Evolutionary conservation across 2,113 vertebrate genomes (phyloP), one percentile per base, ranked within the genome.

Genomic region (Rhadina sibilatrix): DNA sequence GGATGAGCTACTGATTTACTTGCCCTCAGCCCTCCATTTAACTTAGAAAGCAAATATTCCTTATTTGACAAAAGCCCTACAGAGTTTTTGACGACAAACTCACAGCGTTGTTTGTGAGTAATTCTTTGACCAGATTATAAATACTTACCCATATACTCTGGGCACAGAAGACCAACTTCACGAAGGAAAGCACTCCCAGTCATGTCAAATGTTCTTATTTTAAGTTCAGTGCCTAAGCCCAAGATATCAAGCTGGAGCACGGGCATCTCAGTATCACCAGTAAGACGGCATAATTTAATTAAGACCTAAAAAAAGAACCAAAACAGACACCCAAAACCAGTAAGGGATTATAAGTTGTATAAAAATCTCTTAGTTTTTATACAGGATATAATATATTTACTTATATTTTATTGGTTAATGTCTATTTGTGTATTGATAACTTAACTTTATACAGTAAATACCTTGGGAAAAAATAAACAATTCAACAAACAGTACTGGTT

Each of bases 131-230:
- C 8, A 85, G 24, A 47, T 44, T 65, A 72, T n/a, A 95, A 60
- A 94, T 80, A 87, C 97, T 97, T 97, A 99, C 99, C 99, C 84
- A 98, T 98, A 85, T 99, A 99, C 94, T 99, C 99, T 47, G 99
- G 99, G 82, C 99, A 99, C 94, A 98, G 98, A 80, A 99, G 98
- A 89, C 98, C 99, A 96, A 99, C 98, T 94, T 99, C 99, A 90
- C 96, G 98, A 85, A 99, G 98, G 97, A 98, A 99, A 35, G 99
- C 99, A 97, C 93, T 97, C 37, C 98, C 99, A 42, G 98, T 98
- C 98, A 99, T 98, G 97, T 99, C 99, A 83, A 98, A 99, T 44
- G 98, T 99, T 96, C 98, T 97, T 42, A 99, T 42, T 60, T 98
- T 99, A 87, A 99, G 97, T 81, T 99, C 98, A 23, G 99, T 99